Evolutionary conservation across 1,140 invertebrate genomes (phyloP), one percentile per base, ranked within the genome.

Genomic region (Theocolax elegans): DNA sequence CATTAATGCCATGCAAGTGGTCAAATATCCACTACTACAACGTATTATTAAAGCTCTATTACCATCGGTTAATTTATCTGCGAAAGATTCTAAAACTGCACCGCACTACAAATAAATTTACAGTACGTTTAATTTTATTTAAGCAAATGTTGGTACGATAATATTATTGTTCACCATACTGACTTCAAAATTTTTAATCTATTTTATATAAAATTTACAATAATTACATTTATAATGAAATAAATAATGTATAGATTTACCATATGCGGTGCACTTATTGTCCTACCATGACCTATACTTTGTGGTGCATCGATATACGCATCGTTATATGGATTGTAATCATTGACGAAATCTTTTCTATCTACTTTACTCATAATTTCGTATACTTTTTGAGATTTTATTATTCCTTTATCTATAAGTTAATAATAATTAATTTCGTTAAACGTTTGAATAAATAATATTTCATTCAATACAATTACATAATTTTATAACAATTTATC

Each of bases 221-320:
- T 40, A 48, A 59, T 42, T 54, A 12, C 42, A 72, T 51, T 46
- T 21, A 62, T 19, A 23, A 15, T 4, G 9, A 25, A 3, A 35
- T 46, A 27, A 56, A 21, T 25, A 35, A 44, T 35, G 23, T 23
- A 48, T 44, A 6, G 9, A 54, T 42, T 67, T 88, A 97, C 95
- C 97, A 99, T 99, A 86, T 99, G 97, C 49, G 97, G 97, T 63
- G 97, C 97, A 89, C 94, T 97, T 65, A 99, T 99, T 1, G 97
- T 99, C 2, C 96, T 97, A 48, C 93, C 92, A 82, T 89, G 95
- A 42, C 94, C 94, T 77, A 96, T 96, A 44, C 90, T 88, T 85
- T 96, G 96, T 0, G 97, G 96, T 31, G 94, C 89, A 87, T 98
- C 96, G 79, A 92, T 89, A 78, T 98, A 99, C 1, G 95, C 92